Conservation (phyloP, 1,140 invertebrate species). For the Ladona fulva region DNA sequence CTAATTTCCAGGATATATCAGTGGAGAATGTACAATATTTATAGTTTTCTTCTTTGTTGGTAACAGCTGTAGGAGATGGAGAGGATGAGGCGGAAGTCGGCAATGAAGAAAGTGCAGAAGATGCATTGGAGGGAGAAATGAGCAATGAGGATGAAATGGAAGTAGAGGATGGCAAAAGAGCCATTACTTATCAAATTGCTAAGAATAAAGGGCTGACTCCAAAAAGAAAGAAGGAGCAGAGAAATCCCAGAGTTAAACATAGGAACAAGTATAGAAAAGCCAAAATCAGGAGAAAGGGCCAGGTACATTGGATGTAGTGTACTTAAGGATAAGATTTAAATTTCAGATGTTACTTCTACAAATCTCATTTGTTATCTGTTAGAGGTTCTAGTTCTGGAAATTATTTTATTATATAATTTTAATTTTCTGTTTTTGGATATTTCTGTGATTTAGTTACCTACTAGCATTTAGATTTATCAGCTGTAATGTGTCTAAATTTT, state of each 20-base stretch:
- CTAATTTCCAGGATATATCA: too few relatives aligned
- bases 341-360: too few relatives aligned
- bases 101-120: conserved; percentile 23
- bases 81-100: conserved; percentile 26
- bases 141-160: conserved; percentile 24
- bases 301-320: conserved; percentile 41
- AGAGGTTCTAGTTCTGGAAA: too few relatives aligned
- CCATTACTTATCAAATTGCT: conserved; percentile 84
- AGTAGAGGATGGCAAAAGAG: conserved; percentile 47
- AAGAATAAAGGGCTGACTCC: conserved; percentile 93
- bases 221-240: conserved; percentile 75
- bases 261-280: conserved; percentile 86
- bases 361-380: too few relatives aligned
- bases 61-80: conserved; percentile 28
- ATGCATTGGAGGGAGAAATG: conserved; percentile 21
- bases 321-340: too few relatives aligned
- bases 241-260: conserved; percentile 90
- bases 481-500: too few relatives aligned
- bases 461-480: too few relatives aligned
- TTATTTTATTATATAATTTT: too few relatives aligned
- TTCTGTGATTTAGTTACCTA: too few relatives aligned
- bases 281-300: conserved; percentile 78
- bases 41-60: too few relatives aligned
- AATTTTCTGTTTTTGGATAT: too few relatives aligned
- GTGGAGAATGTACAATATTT: too few relatives aligned